Evolutionary conservation across 2,888 invertebrate species (phyloP).

Genomic region (Drosophila eohydei): DNA sequence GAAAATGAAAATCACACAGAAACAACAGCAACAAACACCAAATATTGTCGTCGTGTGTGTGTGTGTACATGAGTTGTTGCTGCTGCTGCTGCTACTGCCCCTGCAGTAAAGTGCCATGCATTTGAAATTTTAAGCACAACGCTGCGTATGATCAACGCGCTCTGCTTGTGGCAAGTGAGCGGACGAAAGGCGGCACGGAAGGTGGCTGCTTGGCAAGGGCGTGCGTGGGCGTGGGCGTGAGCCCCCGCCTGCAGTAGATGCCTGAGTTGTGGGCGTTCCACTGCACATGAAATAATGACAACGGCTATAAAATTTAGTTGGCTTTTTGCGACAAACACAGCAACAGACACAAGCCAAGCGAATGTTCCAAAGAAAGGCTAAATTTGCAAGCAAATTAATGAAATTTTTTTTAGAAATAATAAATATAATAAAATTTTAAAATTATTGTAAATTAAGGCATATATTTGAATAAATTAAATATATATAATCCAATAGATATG

Average conservation of each 20-base stretch:
- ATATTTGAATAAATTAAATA: not conserved
- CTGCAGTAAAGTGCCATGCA: constrained; percentile 71
- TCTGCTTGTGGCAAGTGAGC: constrained; percentile 28
- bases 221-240: not conserved
- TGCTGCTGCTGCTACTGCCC: constrained; percentile 31
- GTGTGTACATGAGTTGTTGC: constrained; percentile 25
- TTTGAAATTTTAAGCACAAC: constrained; percentile 78
- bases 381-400: not conserved
- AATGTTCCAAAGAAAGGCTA: constrained; percentile 15
- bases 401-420: not conserved
- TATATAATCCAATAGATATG: not conserved
- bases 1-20: constrained; percentile 69
- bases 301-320: constrained; percentile 75
- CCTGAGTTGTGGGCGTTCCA: constrained; percentile 37
- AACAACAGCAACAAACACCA: constrained; percentile 34
- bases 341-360: constrained; percentile 12
- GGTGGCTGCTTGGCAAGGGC: constrained; percentile 1
- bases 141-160: constrained; percentile 77
- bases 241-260: constrained; percentile 9
- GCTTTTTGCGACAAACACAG: constrained; percentile 67
- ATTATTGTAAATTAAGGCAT: no score
- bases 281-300: constrained; percentile 77
- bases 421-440: not conserved
- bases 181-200: not conserved
- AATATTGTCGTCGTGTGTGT: constrained; percentile 45